Percentiles rank a stretch among this genome's conserved stretches.
Evolutionary conservation across 2,797 vertebrate species (phyloP).

Genomic region (Propithecus deckenii): DNA sequence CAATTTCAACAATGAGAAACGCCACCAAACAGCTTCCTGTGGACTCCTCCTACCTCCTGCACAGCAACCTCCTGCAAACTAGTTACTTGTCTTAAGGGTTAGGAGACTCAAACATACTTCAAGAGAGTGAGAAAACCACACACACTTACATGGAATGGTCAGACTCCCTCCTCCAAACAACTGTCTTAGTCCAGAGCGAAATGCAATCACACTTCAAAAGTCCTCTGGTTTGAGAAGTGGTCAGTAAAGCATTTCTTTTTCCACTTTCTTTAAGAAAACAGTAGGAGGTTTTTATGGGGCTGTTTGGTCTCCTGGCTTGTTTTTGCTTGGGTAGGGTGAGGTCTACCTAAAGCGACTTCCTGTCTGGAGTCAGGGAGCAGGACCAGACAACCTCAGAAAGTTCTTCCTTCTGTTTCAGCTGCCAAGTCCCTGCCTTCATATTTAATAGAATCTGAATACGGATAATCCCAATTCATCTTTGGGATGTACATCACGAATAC

Average conservation of each 20-base stretch:
- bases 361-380: neutral
- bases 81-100: neutral
- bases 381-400: neutral
- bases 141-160: neutral
- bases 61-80: neutral
- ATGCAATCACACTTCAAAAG: slow-evolving; percentile 31
- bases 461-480: neutral
- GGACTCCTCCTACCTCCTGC: neutral
- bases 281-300: neutral
- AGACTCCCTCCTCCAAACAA: neutral
- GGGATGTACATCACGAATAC: neutral
- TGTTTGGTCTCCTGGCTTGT: neutral
- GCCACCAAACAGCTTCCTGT: neutral
- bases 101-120: neutral
- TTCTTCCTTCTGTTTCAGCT: neutral
- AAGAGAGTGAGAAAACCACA: neutral
- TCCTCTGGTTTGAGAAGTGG: neutral
- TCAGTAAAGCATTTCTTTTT: neutral
- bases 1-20: neutral
- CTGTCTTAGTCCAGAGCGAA: neutral
- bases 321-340: neutral
- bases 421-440: neutral
- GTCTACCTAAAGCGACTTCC: neutral
- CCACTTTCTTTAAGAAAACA: neutral
- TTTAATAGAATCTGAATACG: neutral